phyloP scores from a whole-genome alignment of 2,797 vertebrate genomes.

The Anguilla pacifica region DNA sequence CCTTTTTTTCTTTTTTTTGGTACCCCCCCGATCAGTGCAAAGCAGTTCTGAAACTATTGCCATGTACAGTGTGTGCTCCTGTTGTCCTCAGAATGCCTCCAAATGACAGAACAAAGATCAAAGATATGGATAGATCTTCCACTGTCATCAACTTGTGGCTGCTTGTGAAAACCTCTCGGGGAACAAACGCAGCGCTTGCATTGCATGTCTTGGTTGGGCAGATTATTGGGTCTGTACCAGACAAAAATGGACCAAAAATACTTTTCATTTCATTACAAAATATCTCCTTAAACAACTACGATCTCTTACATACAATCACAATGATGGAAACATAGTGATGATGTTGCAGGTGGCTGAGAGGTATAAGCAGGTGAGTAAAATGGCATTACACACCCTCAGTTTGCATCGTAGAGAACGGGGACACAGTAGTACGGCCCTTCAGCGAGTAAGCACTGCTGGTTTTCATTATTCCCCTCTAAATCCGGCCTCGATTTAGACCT shows the following conservation, averaged over 20 bases:
- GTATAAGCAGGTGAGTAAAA: not conserved
- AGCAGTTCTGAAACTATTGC: not conserved
- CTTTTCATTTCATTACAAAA: too few relatives aligned
- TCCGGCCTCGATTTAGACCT: not conserved
- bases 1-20: not conserved
- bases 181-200: not conserved
- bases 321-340: not conserved
- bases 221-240: not conserved
- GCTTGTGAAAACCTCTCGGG: not conserved
- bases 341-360: not conserved
- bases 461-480: not conserved
- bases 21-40: not conserved
- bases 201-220: not conserved
- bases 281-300: too few relatives aligned
- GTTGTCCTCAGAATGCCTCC: not conserved
- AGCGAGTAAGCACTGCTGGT: not conserved
- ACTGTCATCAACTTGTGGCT: not conserved
- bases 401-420: not conserved
- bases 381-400: not conserved
- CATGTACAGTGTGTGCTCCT: not conserved
- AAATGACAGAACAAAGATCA: not conserved
- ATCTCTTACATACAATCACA: too few relatives aligned
- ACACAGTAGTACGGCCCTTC: too few relatives aligned
- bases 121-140: not conserved
- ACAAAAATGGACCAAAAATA: not conserved